Evolutionary conservation across 2,113 vertebrate genomes (phyloP), one percentile per base, ranked within the genome.

Genomic region (Typhlomys cinereus): DNA sequence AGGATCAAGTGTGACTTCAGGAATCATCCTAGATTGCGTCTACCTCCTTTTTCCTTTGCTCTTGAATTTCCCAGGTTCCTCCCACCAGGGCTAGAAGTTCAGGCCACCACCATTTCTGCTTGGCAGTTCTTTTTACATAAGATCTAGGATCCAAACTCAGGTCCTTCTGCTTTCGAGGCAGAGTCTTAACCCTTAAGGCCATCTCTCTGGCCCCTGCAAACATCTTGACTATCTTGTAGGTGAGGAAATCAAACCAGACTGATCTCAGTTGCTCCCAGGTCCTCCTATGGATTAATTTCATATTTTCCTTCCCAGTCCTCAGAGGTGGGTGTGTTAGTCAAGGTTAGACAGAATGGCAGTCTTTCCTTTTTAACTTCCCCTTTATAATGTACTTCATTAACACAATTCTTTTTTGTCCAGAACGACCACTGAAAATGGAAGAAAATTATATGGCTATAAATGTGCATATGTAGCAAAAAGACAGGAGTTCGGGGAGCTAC

Each of bases 351-450:
- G 59, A 75, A 44, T 10, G 36, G 29, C 61, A 89, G 70, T 0
- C 3, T 64, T 54, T 84, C 39, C n/a, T 74, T 94, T 84, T 89
- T 61, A 88, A 89, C 57, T 92, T 83, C 91, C 57, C 54, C 5
- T 92, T 88, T 78, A 29, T 66, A 89, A 91, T 61, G 9, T 1
- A 83, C 57, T 84, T n/a, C 62, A 81, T 36, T 87, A 25, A 74
- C 41, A 61, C 14, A 81, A 29, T 87, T 91, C 10, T 81, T 71
- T 83, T 89, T 75, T 79, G 48, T 79, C 31, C 57, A 74, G 57
- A 89, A 31, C 75, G 14, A 54, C 18, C 13, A 57, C 18, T 57
- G 20, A 90, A 92, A 94, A 76, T 50, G 57, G 10, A 41, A n/a
- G 1, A 27, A 59, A 93, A 85, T 78, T 39, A 57, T 4, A 34